Evolutionary conservation across 2,113 vertebrate genomes (phyloP).

Genomic region (Dromaius novaehollandiae): DNA sequence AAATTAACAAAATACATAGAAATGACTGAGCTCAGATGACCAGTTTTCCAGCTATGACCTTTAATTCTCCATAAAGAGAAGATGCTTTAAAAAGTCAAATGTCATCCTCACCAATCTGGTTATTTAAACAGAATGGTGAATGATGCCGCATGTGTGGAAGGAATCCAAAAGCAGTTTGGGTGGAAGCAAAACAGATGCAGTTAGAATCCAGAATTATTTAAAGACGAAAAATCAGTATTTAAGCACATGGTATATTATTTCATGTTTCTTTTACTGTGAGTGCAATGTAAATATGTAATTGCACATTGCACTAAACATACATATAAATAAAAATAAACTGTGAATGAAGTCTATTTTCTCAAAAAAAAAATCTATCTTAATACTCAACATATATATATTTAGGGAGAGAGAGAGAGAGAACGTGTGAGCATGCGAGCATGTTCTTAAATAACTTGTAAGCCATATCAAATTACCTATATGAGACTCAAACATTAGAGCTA

Average conservation of each 20-base stretch:
- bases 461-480: not conserved
- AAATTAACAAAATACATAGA: conserved; percentile 50
- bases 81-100: not conserved
- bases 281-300: not conserved
- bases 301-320: not conserved
- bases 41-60: conserved; percentile 19
- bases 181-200: not conserved
- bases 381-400: not conserved
- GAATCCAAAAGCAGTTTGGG: not conserved
- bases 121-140: conserved; percentile 32
- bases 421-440: not conserved
- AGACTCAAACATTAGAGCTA: not conserved
- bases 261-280: not conserved
- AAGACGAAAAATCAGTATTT: not conserved
- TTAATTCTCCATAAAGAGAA: conserved; percentile 41
- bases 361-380: not conserved
- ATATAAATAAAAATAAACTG: not conserved
- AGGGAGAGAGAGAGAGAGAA: not conserved
- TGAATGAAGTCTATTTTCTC: not conserved
- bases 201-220: not conserved
- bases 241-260: not conserved
- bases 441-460: not conserved
- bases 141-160: not conserved
- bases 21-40: not conserved
- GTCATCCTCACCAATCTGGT: not conserved